Evolutionary conservation across 2,888 invertebrate genomes (phyloP), one percentile per base, ranked within the genome.

Genomic region (Cremastinae sp.): DNA sequence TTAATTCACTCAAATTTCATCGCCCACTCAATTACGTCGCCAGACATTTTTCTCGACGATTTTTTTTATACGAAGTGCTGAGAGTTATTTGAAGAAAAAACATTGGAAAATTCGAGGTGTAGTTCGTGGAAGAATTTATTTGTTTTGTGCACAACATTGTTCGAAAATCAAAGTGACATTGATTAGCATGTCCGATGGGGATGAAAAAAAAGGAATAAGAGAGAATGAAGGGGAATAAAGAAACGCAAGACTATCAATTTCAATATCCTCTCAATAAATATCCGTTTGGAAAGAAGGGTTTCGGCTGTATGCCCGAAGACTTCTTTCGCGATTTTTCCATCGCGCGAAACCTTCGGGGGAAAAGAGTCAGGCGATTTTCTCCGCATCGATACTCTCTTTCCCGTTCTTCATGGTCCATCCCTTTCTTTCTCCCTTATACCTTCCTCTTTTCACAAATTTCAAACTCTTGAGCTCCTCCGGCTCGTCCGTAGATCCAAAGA

Each of bases 121-220:
- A n/a, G n/a, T 28, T 28, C 5, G 5, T 28, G 28, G 28, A 5
- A 28, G 5, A 28, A 28, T 28, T 2, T 28, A 28, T 28, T 2
- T 28, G 5, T 28, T 28, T 28, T 28, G 5, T 28, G 28, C 28
- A 28, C 28, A 5, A n/a, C n/a, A 5, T 28, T 22, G 51, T 43
- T 43, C 53, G 43, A 10, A 59, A 43, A 68, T 82, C 83, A 80
- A 78, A 43, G 12, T 28, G 5, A 2, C 83, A 38, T 18, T 82
- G 85, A 85, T 85, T 85, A 85, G 84, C 85, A 84, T 85, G 85
- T 84, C 85, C 84, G 84, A 84, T n/a, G n/a, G n/a, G n/a, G 84
- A 84, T 83, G 5, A 28, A 28, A 83, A 68, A 64, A n/a, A n/a
- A n/a, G n/a, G n/a, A n/a, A n/a, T n/a, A n/a, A n/a, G n/a, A n/a